Conservation (phyloP, 1,140 invertebrate genomes). For the Drosophila pachea region DNA sequence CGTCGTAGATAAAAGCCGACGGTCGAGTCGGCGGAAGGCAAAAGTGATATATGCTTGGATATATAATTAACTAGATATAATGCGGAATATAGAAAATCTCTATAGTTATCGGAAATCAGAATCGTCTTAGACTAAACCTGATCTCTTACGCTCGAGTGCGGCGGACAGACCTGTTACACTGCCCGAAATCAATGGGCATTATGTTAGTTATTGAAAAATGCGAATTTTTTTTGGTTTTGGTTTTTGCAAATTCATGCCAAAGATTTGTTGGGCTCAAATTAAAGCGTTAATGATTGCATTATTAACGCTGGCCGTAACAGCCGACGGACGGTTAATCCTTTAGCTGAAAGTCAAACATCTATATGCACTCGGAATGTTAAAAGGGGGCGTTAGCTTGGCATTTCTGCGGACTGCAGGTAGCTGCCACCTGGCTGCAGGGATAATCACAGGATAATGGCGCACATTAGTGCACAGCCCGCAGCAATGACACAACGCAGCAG, state of each 20-base stretch:
- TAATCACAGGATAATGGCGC: conserved; percentile 74
- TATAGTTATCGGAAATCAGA: too few relatives aligned
- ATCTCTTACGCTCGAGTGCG: too few relatives aligned
- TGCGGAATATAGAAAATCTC: too few relatives aligned
- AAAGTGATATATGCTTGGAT: too few relatives aligned
- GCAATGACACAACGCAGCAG: conserved; percentile 50
- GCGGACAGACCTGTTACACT: conserved; percentile 1
- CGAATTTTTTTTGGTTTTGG: neutral
- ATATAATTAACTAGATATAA: too few relatives aligned
- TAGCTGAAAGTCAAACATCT: conserved; percentile 51
- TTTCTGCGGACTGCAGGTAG: conserved; percentile 27
- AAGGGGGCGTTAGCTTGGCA: conserved; percentile 27
- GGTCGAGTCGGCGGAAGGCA: neutral
- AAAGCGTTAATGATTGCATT: conserved; percentile 79
- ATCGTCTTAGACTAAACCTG: too few relatives aligned
- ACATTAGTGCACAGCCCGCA: conserved; percentile 51
- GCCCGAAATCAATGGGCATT: neutral
- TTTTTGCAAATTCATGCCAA: conserved; percentile 60
- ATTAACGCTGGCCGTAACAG: conserved; percentile 71
- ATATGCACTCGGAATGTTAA: conserved; percentile 24
- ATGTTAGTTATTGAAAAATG: neutral
- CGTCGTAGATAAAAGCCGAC: conserved; percentile 29
- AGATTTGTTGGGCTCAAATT: conserved; percentile 61
- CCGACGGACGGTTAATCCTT: conserved; percentile 61
- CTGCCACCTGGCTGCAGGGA: conserved; percentile 38